Conservation (phyloP, 2,888 invertebrate species). For the Cyaniris semiargus region DNA sequence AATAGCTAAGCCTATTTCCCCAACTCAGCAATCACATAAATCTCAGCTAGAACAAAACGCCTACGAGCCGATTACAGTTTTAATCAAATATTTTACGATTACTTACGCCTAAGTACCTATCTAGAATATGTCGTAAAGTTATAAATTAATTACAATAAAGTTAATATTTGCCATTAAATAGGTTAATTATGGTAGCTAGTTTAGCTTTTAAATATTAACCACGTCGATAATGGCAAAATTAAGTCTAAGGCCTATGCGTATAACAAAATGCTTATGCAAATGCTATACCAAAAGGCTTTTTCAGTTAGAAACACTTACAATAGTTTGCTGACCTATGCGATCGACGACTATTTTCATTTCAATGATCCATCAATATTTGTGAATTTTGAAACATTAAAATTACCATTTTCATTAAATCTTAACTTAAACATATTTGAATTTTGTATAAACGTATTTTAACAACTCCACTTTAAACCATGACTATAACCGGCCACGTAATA, state of each 20-base stretch:
- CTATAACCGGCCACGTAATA: neutral
- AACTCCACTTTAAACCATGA: neutral
- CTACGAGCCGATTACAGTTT: neutral
- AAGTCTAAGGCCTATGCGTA: too few relatives aligned
- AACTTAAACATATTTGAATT: too few relatives aligned
- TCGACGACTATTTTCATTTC: too few relatives aligned
- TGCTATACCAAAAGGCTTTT: too few relatives aligned
- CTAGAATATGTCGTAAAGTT: neutral
- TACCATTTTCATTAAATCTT: too few relatives aligned
- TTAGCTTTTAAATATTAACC: too few relatives aligned
- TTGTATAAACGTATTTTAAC: neutral
- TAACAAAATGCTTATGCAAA: too few relatives aligned
- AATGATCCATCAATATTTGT: too few relatives aligned
- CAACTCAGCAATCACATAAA: conserved; percentile 4
- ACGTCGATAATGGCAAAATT: too few relatives aligned
- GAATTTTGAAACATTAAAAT: too few relatives aligned
- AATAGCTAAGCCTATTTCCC: neutral
- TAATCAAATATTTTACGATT: conserved; percentile 6
- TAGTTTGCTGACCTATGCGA: too few relatives aligned
- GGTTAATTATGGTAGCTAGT: neutral
- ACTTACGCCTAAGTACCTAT: neutral
- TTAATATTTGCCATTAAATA: neutral
- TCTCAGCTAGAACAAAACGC: neutral
- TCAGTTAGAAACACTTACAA: too few relatives aligned
- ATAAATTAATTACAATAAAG: neutral